These are phyloP conservation scores for Eueides isabella DNA, from an alignment of 1,140 invertebrate species.

Conservation along the genomic window DNA sequence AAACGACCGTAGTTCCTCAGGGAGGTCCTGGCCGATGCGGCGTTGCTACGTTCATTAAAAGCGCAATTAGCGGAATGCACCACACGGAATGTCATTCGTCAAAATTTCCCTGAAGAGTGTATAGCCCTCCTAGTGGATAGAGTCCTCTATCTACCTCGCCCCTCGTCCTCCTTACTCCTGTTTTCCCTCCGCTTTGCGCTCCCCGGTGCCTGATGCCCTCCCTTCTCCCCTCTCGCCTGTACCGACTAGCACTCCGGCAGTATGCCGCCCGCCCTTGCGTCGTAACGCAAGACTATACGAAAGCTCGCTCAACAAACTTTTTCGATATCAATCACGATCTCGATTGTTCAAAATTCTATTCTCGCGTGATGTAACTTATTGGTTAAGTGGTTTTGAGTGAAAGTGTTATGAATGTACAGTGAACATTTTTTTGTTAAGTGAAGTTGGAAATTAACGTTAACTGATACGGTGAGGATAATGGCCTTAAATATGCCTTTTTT, in stretches of 20 bases:
- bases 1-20: not conserved
- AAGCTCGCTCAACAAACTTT: conserved; percentile 33
- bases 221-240: conserved; percentile 25
- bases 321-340: conserved; percentile 25
- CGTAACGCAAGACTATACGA: conserved; percentile 20
- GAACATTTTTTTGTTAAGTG: not conserved
- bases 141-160: conserved; percentile 20
- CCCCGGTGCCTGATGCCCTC: not conserved
- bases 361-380: conserved; percentile 6
- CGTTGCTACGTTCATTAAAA: conserved; percentile 54
- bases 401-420: conserved; percentile 17
- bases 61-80: conserved; percentile 68
- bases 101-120: conserved; percentile 63
- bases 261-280: conserved; percentile 41
- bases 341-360: conserved; percentile 9
- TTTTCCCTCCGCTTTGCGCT: not conserved
- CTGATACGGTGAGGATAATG: conserved; percentile 19
- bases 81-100: conserved; percentile 63
- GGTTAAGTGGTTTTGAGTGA: not conserved
- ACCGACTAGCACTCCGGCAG: conserved; percentile 33
- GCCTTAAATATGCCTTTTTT: not conserved
- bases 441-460: conserved; percentile 10
- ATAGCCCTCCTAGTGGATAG: conserved; percentile 28
- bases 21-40: not conserved
- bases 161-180: not conserved